phyloP scores from a whole-genome alignment of 2,797 vertebrate species.

The Morelia viridis region DNA sequence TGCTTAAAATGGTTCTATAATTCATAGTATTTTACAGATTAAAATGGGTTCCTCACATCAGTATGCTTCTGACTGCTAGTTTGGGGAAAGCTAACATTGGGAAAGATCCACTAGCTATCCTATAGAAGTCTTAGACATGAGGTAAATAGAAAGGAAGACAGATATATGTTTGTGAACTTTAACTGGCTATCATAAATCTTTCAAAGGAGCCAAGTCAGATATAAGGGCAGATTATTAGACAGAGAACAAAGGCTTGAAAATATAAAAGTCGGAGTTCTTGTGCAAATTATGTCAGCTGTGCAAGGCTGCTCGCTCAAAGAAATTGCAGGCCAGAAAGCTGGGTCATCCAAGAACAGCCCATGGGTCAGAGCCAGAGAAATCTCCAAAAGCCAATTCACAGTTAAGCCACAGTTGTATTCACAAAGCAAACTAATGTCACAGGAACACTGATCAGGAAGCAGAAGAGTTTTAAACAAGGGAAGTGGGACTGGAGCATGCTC shows the following conservation, averaged over 20 bases:
- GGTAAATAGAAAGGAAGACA: neutral
- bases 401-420: neutral
- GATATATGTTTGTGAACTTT: neutral
- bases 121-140: neutral
- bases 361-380: neutral
- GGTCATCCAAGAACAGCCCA: neutral
- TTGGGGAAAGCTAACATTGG: neutral
- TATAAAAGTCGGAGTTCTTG: neutral
- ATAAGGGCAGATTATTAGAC: neutral
- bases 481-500: neutral
- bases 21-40: too few species aligned
- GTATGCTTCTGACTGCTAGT: neutral
- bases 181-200: neutral
- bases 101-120: neutral
- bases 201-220: neutral
- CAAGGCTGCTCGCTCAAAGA: neutral
- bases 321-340: neutral
- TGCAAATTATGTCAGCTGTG: neutral
- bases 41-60: too few species aligned
- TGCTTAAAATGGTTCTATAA: too few species aligned
- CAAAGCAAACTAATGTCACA: neutral
- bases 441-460: neutral
- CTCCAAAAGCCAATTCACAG: neutral
- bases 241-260: neutral
- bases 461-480: neutral